Evolutionary conservation across 2,113 vertebrate genomes (phyloP), one percentile per base, ranked within the genome.

Genomic region (Peromyscus polionotus): DNA sequence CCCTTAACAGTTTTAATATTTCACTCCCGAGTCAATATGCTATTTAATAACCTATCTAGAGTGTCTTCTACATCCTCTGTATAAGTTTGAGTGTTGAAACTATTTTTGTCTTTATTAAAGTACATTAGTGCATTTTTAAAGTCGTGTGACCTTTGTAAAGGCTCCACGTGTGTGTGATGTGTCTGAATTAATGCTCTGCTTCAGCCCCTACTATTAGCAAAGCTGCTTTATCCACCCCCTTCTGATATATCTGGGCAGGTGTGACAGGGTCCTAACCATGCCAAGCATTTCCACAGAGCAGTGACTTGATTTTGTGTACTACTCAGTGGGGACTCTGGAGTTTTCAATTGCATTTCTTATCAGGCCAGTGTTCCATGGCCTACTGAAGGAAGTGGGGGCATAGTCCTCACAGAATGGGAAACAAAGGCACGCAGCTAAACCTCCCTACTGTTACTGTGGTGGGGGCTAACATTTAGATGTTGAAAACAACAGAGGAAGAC

Each of bases 1-100:
- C 67, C 95, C 85, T 88, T 84, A 90, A 59, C 70, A 81, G 70
- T 90, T 59, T 92, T 96, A 59, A 88, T 96, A 77, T 95, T 96
- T 91, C 87, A 85, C 28, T 81, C 51, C 75, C 65, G 33, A 85
- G 91, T 96, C 94, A 96, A 63, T 92, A 81, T 48, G 36, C 84
- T 95, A 48, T 84, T 96, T 95, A 84, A 86, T 89, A 97, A 77
- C 70, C n/a, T 51, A 45, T 76, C 42, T 65, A 81, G 48, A 88
- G n/a, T 76, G 36, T 79, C 94, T 97, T 97, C 45, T 9, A 57
- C 48, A 83, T 17, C 72, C 31, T 93, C 70, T 19, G 13, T 26
- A 28, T 42, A 1, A 31, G 9, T 90, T 5, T 70, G 54, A 65
- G 70, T 88, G 80, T 73, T 54, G 89, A 73, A 84, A 86, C 48